Evolutionary conservation across 2,888 invertebrate species (phyloP).

Genomic region (Octodonta nipae): DNA sequence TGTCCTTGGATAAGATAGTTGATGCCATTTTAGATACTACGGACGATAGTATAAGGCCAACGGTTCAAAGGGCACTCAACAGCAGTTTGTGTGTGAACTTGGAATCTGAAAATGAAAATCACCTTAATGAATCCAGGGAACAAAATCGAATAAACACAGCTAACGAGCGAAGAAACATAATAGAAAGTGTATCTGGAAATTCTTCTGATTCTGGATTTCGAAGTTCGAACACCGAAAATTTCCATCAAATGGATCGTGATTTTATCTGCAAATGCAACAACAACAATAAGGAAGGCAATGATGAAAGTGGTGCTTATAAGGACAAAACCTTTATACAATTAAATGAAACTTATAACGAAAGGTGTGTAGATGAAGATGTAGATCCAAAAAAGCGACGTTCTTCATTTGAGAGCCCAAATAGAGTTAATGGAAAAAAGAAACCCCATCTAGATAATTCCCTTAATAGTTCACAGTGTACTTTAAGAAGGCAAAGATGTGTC

Average conservation of each 20-base stretch:
- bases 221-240: conserved; percentile 25
- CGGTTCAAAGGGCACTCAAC: conserved; percentile 11
- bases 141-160: conserved; percentile 27
- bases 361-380: conserved; percentile 27
- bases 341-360: conserved; percentile 30
- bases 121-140: conserved; percentile 13
- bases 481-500: conserved; percentile 46
- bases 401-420: conserved; percentile 8
- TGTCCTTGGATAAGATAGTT: conserved; percentile 46
- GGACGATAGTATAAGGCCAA: conserved; percentile 34
- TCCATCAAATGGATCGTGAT: conserved; percentile 25
- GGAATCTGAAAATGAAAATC: conserved; percentile 22
- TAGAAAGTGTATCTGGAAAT: conserved; percentile 21
- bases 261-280: conserved; percentile 28
- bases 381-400: conserved; percentile 19
- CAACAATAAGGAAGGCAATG: conserved; percentile 10
- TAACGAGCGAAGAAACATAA: conserved; percentile 24
- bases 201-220: conserved; percentile 33
- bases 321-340: conserved; percentile 30
- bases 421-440: conserved; percentile 16
- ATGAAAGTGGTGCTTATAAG: conserved; percentile 14
- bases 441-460: conserved; percentile 16
- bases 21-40: conserved; percentile 49
- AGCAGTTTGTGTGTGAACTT: conserved; percentile 19
- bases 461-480: conserved; percentile 25